phyloP scores from a whole-genome alignment of 2,888 invertebrate genomes.

The Neoscelio sp. region DNA sequence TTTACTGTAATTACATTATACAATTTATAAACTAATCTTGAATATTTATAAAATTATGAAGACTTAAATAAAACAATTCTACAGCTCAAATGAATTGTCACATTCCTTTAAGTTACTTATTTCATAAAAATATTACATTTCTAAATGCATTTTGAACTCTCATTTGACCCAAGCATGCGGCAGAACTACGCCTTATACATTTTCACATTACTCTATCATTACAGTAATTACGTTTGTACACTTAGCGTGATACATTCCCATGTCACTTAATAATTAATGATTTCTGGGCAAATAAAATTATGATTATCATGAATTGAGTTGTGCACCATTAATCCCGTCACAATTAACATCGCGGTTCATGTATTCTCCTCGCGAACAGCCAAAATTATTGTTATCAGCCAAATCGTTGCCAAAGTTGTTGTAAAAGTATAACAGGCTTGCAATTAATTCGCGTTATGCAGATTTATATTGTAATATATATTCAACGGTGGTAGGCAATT shows the following conservation, averaged over 20 bases:
- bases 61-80: too few relatives aligned
- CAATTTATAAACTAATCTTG: too few relatives aligned
- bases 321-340: neutral
- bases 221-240: slow-evolving; percentile 45
- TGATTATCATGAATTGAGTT: slow-evolving; percentile 32
- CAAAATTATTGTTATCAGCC: slow-evolving; percentile 34
- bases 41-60: too few relatives aligned
- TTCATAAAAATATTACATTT: too few relatives aligned
- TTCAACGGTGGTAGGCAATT: slow-evolving; percentile 55
- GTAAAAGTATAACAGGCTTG: slow-evolving; percentile 30
- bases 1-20: too few relatives aligned
- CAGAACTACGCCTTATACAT: slow-evolving; percentile 22
- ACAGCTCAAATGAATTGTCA: too few relatives aligned
- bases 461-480: slow-evolving; percentile 57
- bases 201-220: slow-evolving; percentile 42
- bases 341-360: too few relatives aligned
- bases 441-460: slow-evolving; percentile 56
- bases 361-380: neutral
- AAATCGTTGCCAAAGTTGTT: slow-evolving; percentile 46
- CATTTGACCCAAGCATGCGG: too few relatives aligned
- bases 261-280: slow-evolving; percentile 35
- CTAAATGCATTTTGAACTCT: too few relatives aligned
- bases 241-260: slow-evolving; percentile 23
- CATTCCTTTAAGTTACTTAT: too few relatives aligned
- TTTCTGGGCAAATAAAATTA: slow-evolving; percentile 19